phyloP scores from a whole-genome alignment of 2,113 vertebrate species.

The Cervus canadensis region DNA sequence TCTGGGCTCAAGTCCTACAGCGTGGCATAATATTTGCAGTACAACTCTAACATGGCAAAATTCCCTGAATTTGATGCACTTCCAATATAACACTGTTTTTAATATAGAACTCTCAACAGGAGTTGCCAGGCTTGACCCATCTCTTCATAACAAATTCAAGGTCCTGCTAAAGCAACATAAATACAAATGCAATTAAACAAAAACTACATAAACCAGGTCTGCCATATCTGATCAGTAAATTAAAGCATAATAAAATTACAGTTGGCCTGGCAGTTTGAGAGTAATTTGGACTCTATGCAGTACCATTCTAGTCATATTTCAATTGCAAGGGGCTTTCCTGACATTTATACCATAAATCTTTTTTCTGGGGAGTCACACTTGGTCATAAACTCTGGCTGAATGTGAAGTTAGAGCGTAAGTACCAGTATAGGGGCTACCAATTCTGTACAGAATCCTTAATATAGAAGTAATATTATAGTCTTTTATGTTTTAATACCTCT shows the following conservation, averaged over 20 bases:
- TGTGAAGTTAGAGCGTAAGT: background rate
- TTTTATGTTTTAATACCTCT: background rate
- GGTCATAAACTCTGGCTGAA: background rate
- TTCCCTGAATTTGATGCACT: conserved; percentile 30
- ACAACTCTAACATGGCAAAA: background rate
- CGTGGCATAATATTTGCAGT: background rate
- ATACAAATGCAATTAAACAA: conserved; percentile 33
- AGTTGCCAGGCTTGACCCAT: background rate
- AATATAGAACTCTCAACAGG: conserved; percentile 29
- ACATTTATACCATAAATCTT: background rate
- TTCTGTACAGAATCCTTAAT: background rate
- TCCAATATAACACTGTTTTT: conserved; percentile 20
- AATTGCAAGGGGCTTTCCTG: background rate
- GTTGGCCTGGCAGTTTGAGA: background rate
- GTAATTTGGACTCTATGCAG: background rate
- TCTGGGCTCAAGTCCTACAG: background rate
- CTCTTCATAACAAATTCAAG: conserved; percentile 25
- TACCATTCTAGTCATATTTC: background rate
- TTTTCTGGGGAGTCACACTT: background rate
- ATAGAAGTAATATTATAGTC: conserved; percentile 8
- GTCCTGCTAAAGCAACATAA: conserved; percentile 22
- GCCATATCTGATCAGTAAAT: conserved; percentile 33
- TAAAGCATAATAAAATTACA: conserved; percentile 50
- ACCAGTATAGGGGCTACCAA: background rate
- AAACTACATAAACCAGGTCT: conserved; percentile 51